These are phyloP conservation scores for Mastacembelus armatus DNA, from an alignment of 2,797 vertebrate species.

Conservation along the genomic window DNA sequence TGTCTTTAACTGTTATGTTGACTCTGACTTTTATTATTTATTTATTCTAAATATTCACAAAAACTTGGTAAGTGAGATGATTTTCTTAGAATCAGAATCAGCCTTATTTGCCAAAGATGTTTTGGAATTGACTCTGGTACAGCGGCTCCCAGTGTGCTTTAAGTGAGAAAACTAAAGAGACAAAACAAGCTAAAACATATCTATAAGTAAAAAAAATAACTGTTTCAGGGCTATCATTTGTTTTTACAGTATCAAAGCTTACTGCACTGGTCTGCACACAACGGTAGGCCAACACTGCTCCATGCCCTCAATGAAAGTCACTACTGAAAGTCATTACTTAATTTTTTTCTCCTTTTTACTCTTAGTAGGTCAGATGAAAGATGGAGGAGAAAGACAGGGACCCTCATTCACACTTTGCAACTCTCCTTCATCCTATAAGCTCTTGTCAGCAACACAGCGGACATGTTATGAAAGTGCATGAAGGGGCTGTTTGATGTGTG, in stretches of 20 bases:
- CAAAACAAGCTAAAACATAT: too few relatives aligned
- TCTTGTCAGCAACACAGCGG: slow-evolving; percentile 39
- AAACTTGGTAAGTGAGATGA: not conserved
- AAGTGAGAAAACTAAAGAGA: too few relatives aligned
- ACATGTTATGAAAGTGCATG: slow-evolving; percentile 36
- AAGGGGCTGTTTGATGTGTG: slow-evolving; percentile 62
- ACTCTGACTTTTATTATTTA: too few relatives aligned
- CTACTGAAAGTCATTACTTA: slow-evolving; percentile 10
- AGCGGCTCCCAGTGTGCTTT: too few relatives aligned
- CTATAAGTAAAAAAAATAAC: too few relatives aligned
- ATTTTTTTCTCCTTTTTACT: not conserved
- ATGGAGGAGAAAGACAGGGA: slow-evolving; percentile 7
- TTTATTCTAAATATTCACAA: slow-evolving; percentile 9
- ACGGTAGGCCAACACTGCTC: not conserved
- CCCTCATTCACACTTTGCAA: slow-evolving; percentile 23
- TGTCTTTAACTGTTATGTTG: slow-evolving; percentile 21
- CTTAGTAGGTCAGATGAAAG: slow-evolving; percentile 32
- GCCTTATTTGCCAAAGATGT: too few relatives aligned
- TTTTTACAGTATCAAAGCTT: too few relatives aligned
- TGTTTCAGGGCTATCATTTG: too few relatives aligned
- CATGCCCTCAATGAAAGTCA: not conserved
- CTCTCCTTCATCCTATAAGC: slow-evolving; percentile 9
- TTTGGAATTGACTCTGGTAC: too few relatives aligned
- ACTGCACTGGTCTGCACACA: slow-evolving; percentile 27
- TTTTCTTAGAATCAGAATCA: too few relatives aligned